Evolutionary conservation across 1,140 invertebrate genomes (phyloP).

Genomic region (Drosophila pseudoananassae): DNA sequence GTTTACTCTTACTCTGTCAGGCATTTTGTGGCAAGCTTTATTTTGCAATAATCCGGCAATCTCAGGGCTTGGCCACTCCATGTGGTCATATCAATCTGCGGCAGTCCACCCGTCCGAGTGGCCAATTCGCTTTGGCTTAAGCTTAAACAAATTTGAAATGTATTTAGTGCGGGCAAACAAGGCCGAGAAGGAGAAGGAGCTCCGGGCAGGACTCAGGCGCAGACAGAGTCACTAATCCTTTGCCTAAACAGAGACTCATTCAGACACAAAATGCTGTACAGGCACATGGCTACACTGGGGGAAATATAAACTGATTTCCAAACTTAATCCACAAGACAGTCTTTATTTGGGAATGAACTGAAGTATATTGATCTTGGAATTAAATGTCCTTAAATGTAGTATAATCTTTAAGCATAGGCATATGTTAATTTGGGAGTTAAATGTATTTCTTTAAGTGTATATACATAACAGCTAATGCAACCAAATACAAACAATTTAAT

Average conservation of each 20-base stretch:
- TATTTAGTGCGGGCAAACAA: constrained; percentile 73
- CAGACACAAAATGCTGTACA: constrained; percentile 12
- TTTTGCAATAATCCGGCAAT: constrained; percentile 57
- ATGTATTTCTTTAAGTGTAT: constrained; percentile 9
- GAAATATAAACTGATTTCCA: neutral
- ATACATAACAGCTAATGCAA: constrained; percentile 65
- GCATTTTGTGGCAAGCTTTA: constrained; percentile 75
- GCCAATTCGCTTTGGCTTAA: constrained; percentile 62
- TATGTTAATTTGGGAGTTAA: too few relatives aligned
- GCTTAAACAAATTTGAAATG: constrained; percentile 78
- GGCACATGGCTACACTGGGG: constrained; percentile 34
- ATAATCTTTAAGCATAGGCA: neutral
- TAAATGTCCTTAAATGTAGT: neutral
- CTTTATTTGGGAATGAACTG: neutral
- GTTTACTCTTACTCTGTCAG: constrained; percentile 47
- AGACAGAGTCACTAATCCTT: constrained; percentile 67
- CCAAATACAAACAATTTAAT: constrained; percentile 81
- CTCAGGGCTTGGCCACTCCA: constrained; percentile 17
- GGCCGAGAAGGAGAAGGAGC: constrained; percentile 16
- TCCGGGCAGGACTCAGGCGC: constrained; percentile 23
- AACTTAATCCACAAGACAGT: neutral
- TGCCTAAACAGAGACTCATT: constrained; percentile 56
- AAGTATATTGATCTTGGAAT: neutral
- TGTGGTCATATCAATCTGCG: constrained; percentile 72
- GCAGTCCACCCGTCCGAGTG: constrained; percentile 26